Base-by-base conservation (phyloP, 2,888 invertebrate species). In the Euclidia mi region DNA sequence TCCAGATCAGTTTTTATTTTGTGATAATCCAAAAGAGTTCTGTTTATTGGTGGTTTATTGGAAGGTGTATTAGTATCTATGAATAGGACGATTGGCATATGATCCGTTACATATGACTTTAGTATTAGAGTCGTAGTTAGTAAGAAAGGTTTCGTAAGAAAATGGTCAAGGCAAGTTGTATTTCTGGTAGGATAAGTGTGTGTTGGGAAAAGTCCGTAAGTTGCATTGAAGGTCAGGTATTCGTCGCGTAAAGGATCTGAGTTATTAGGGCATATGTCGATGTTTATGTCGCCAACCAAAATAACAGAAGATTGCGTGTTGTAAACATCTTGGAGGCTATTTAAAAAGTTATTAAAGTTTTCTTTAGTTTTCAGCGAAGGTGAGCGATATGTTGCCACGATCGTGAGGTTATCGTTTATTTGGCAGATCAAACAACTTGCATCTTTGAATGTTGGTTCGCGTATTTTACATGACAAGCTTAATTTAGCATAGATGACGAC, bases 341-440 rank as follows among this genome's bases (percentile, higher is more conserved):
- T 14, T 9, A 48, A 4, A 14, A 48, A 48, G 10, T 32, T 48
- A 18, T 31, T 18, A 10, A 41, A 32, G 3, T 41, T 41, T 7
- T 41, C 14, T 20, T 12, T 11, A 4, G 40, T 41, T 10, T 41
- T 41, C 9, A 31, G 4, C 2, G 48, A 48, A 1, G 48, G 48
- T 1, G 48, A 48, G 7, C 48, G 32, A n/a, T 48, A 48, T 12
- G 41, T 11, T 2, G 48, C 41, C 18, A 48, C 20, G 1, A 48
- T 41, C 1, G 20, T 41, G 9, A 48, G 0, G 11, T 12, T 41
- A 6, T 32, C 10, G 1, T 25, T 20, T 20, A 41, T 31, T 34
- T 41, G 32, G 11, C 38, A 37, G 2, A 31, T 7, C 2, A 38
- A 38, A 10, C 29, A 15, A 7, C 17, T 44, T 44, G 12, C 44